Conservation (phyloP, 2,888 invertebrate species). For the Idaea aversata region DNA sequence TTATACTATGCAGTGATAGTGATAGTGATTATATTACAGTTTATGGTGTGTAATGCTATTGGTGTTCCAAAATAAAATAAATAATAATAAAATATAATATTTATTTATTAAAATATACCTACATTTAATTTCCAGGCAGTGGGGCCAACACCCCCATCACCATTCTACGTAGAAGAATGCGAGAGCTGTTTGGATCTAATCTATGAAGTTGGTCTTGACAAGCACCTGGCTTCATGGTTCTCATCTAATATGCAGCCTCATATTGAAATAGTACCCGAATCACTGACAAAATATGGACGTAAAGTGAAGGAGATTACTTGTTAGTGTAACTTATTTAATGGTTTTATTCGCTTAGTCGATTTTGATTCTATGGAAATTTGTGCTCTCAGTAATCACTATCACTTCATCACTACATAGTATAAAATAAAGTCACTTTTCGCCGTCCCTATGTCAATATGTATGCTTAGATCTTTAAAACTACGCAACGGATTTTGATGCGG, state of each 20-base stretch:
- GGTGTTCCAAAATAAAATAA: too few species aligned
- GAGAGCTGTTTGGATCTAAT: conserved; percentile 90
- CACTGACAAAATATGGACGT: conserved; percentile 58
- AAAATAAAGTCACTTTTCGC: too few species aligned
- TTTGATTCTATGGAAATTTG: neutral
- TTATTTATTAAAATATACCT: too few species aligned
- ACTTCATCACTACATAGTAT: too few species aligned
- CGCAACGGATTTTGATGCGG: too few species aligned
- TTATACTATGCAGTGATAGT: too few species aligned
- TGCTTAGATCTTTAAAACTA: too few species aligned
- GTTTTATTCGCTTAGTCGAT: neutral
- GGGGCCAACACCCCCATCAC: conserved; percentile 84
- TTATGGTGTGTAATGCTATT: too few species aligned
- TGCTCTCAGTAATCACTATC: too few species aligned
- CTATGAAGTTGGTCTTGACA: conserved; percentile 87
- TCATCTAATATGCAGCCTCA: conserved; percentile 84
- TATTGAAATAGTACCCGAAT: conserved; percentile 63
- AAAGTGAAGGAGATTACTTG: conserved; percentile 61
- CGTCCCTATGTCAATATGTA: too few species aligned
- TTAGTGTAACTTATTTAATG: conserved; percentile 40
- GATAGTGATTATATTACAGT: too few species aligned
- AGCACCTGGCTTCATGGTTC: conserved; percentile 85
- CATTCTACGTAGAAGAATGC: conserved; percentile 94
- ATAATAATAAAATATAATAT: too few species aligned
- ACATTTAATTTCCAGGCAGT: conserved; percentile 64